Percentiles rank a stretch among this genome's conserved stretches.
phyloP scores from a whole-genome alignment of 1,140 invertebrate genomes.

The Drosophila pachea region DNA sequence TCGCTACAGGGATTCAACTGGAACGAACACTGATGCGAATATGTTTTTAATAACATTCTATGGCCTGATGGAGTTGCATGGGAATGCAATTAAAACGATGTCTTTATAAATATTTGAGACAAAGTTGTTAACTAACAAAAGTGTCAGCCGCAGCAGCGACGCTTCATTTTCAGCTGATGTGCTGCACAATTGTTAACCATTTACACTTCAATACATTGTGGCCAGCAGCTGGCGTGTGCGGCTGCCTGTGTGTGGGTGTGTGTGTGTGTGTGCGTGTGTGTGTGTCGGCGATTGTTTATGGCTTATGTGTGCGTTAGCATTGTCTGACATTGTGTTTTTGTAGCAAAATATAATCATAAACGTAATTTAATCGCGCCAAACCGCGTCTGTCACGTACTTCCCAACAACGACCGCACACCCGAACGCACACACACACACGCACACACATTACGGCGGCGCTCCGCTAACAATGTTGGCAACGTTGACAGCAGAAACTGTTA shows the following conservation, averaged over 20 bases:
- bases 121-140: constrained; percentile 26
- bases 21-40: background rate
- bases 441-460: constrained; percentile 6
- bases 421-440: constrained; percentile 29
- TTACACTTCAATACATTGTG: constrained; percentile 75
- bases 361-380: constrained; percentile 76
- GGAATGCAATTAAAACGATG: constrained; percentile 64
- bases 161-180: constrained; percentile 19
- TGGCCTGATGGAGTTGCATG: constrained; percentile 27
- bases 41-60: constrained; percentile 14
- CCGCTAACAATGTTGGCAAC: constrained; percentile 55
- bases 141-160: constrained; percentile 55
- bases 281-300: constrained; percentile 34
- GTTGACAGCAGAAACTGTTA: constrained; percentile 76
- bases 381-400: constrained; percentile 74
- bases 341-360: constrained; percentile 77
- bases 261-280: constrained; percentile 27
- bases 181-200: constrained; percentile 68
- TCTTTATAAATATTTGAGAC: constrained; percentile 33
- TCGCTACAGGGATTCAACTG: too few relatives aligned
- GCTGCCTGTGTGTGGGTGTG: constrained; percentile 13
- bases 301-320: constrained; percentile 28
- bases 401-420: constrained; percentile 53
- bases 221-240: constrained; percentile 33
- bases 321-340: constrained; percentile 58